These are phyloP conservation scores for Rhizoglyphus robini DNA, from an alignment of 1,140 invertebrate species.

Conservation along the genomic window DNA sequence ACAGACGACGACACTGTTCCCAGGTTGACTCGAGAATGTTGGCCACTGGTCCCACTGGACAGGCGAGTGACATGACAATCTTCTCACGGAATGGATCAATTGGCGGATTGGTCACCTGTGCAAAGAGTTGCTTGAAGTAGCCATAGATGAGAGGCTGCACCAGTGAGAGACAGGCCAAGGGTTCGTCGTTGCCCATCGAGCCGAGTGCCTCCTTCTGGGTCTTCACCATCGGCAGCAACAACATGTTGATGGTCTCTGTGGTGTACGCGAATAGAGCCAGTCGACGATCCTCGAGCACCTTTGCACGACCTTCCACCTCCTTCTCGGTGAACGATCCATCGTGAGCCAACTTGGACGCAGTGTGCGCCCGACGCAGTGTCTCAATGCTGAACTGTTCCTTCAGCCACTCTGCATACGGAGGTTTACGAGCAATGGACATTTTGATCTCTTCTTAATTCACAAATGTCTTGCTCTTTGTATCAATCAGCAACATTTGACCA, in stretches of 20 bases:
- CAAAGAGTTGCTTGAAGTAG: slow-evolving; percentile 99
- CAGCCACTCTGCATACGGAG: slow-evolving; percentile 80
- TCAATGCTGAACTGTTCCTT: slow-evolving; percentile 51
- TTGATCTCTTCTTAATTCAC: slow-evolving; percentile 92
- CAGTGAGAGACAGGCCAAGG: slow-evolving; percentile 82
- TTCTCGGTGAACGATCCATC: slow-evolving; percentile 16
- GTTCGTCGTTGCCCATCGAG: slow-evolving; percentile 98
- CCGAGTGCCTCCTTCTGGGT: slow-evolving; percentile 96
- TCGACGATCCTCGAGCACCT: slow-evolving; percentile 50
- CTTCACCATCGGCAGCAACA: slow-evolving; percentile 88
- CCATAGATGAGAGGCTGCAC: slow-evolving; percentile 89
- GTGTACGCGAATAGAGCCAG: slow-evolving; percentile 85
- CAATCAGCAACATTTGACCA: slow-evolving; percentile 92
- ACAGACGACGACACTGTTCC: slow-evolving; percentile 78
- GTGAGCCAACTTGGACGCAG: not conserved
- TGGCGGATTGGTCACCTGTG: slow-evolving; percentile 98
- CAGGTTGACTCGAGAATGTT: slow-evolving; percentile 83
- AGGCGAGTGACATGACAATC: slow-evolving; percentile 87
- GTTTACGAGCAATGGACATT: slow-evolving; percentile 61
- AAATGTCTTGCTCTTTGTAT: slow-evolving; percentile 75
- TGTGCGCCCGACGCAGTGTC: not conserved
- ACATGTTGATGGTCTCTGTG: slow-evolving; percentile 82
- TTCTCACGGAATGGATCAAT: slow-evolving; percentile 98
- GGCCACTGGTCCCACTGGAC: slow-evolving; percentile 60
- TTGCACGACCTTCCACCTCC: slow-evolving; percentile 18